Percentiles rank a stretch among this genome's conserved stretches.
Conservation (phyloP, 2,113 vertebrate species). For the Phocoena sinus region DNA sequence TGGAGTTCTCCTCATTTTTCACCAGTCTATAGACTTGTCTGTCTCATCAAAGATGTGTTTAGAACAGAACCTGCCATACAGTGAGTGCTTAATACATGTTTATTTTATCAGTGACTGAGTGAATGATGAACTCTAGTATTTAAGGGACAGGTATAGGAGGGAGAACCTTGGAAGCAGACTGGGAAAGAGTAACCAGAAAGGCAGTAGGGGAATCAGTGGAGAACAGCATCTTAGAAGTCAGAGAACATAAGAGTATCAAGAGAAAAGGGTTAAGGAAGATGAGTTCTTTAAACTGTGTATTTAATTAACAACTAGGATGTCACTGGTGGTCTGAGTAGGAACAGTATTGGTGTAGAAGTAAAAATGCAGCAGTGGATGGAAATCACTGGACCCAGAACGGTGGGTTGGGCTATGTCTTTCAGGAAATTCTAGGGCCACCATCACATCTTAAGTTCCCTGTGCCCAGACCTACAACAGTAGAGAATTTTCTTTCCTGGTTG, state of each 20-base stretch:
- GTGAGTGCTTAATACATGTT: neutral
- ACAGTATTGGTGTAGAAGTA: neutral
- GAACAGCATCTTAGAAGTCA: neutral
- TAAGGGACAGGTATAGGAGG: neutral
- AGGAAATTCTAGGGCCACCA: neutral
- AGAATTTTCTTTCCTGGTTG: neutral
- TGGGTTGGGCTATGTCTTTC: neutral
- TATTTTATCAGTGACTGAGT: neutral
- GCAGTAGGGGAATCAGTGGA: neutral
- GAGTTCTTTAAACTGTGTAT: neutral
- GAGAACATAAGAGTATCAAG: neutral
- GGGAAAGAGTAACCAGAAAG: neutral
- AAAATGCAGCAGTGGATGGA: neutral
- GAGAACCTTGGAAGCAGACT: neutral
- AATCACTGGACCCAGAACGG: neutral
- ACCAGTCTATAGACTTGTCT: neutral
- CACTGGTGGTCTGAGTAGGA: neutral
- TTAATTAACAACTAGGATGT: neutral
- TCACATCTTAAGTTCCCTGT: neutral
- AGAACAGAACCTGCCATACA: neutral
- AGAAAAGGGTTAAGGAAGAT: neutral
- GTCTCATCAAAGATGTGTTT: neutral
- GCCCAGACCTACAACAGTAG: neutral
- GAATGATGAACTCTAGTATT: neutral
- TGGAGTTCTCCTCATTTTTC: neutral